Conservation (phyloP, 2,797 vertebrate genomes). For the Acestrorhynchus altus region DNA sequence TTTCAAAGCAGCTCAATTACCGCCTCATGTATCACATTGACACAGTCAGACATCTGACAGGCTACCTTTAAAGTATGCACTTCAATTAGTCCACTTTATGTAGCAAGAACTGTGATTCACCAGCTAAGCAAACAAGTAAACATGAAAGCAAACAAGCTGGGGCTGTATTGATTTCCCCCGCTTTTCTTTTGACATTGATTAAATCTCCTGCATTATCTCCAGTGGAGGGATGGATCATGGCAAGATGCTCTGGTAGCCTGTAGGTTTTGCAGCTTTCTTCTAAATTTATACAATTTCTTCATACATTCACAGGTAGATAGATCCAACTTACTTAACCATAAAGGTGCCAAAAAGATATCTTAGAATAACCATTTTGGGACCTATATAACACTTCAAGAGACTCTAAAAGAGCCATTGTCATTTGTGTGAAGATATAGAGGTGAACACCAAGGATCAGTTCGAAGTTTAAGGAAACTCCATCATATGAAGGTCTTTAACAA, state of each 20-base stretch:
- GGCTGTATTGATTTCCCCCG: slow-evolving; percentile 75
- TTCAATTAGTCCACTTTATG: slow-evolving; percentile 80
- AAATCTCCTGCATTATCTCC: slow-evolving; percentile 64
- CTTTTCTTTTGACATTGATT: slow-evolving; percentile 77
- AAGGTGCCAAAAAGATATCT: not conserved
- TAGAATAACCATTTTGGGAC: not conserved
- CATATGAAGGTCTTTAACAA: too few species aligned
- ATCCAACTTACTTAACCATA: not conserved
- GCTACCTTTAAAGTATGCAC: slow-evolving; percentile 71
- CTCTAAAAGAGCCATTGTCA: not conserved
- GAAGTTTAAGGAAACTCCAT: not conserved
- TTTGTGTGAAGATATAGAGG: not conserved
- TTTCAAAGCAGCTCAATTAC: slow-evolving; percentile 48
- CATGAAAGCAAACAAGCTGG: slow-evolving; percentile 68
- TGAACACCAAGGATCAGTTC: not conserved
- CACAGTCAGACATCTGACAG: slow-evolving; percentile 54
- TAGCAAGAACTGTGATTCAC: slow-evolving; percentile 71
- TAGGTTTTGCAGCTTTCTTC: not conserved
- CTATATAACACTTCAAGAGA: not conserved
- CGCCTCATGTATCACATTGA: slow-evolving; percentile 44
- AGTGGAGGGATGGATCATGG: slow-evolving; percentile 7
- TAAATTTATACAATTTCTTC: not conserved
- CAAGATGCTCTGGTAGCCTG: not conserved
- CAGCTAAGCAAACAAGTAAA: slow-evolving; percentile 64
- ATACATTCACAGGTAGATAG: not conserved